Conservation (phyloP, 2,797 vertebrate species). For the Sebastes trivittatus region DNA sequence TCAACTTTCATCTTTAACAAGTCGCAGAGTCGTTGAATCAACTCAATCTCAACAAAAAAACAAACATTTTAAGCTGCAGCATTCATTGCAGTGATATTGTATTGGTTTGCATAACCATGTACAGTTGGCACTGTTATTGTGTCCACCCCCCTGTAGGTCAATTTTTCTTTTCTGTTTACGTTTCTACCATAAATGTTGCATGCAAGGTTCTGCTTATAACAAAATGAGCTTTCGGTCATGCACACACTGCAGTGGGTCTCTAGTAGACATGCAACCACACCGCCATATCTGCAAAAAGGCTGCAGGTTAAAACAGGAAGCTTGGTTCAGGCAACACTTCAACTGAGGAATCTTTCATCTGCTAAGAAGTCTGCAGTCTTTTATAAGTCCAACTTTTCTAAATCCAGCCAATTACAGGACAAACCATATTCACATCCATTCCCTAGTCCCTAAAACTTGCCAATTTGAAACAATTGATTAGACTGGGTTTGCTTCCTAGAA, state of each 20-base stretch:
- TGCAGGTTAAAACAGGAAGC: constrained; percentile 19
- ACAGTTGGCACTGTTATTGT: constrained; percentile 13
- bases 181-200: constrained; percentile 20
- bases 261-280: constrained; percentile 21
- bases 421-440: background rate
- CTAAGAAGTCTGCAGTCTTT: constrained; percentile 14
- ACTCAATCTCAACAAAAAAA: constrained; percentile 1
- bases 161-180: constrained; percentile 8
- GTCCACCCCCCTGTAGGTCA: constrained; percentile 9
- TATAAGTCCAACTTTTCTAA: background rate
- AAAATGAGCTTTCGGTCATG: constrained; percentile 29
- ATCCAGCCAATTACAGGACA: background rate
- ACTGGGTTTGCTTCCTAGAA: background rate
- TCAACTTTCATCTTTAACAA: background rate
- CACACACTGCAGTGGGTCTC: constrained; percentile 21
- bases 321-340: constrained; percentile 19
- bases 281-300: constrained; percentile 18
- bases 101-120: background rate
- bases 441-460: background rate
- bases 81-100: constrained; percentile 15
- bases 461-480: background rate
- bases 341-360: constrained; percentile 3
- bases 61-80: background rate
- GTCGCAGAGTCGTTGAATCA: background rate
- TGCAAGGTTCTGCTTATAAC: constrained; percentile 16